A percentile compares a stretch with the other conserved stretches of the same genome.
phyloP scores from a whole-genome alignment of 2,888 invertebrate species.

The Oxyteleia sp. region DNA sequence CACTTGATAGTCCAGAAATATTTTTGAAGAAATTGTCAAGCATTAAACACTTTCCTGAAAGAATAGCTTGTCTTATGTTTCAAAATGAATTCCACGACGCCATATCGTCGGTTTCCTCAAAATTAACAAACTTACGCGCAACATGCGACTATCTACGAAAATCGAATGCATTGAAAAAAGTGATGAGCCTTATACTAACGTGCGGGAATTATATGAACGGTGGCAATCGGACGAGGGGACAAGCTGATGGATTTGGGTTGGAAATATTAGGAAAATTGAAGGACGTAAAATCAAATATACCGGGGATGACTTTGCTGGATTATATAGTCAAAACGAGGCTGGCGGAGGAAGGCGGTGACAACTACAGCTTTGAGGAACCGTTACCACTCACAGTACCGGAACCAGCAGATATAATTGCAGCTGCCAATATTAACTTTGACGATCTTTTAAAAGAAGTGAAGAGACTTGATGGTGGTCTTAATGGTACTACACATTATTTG shows the following conservation, averaged over 20 bases:
- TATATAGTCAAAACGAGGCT: constrained; percentile 96
- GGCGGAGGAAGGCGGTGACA: constrained; percentile 87
- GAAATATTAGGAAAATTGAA: constrained; percentile 97
- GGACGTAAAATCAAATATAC: constrained; percentile 96
- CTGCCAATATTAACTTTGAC: constrained; percentile 95
- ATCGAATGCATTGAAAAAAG: constrained; percentile 92
- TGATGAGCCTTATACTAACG: constrained; percentile 96
- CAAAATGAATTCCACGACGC: constrained; percentile 97
- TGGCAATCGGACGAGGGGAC: constrained; percentile 96
- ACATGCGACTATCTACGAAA: constrained; percentile 94
- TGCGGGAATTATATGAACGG: constrained; percentile 99
- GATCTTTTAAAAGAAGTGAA: constrained; percentile 92
- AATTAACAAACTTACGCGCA: constrained; percentile 94
- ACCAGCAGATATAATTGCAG: constrained; percentile 95
- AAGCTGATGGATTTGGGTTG: constrained; percentile 98
- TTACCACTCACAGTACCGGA: constrained; percentile 94
- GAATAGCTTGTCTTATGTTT: constrained; percentile 97
- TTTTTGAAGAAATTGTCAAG: constrained; percentile 96
- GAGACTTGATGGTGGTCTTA: too few species aligned
- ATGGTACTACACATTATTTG: too few species aligned
- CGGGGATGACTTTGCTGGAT: constrained; percentile 93
- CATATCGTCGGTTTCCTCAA: constrained; percentile 93
- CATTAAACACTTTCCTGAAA: constrained; percentile 96
- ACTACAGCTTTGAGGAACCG: constrained; percentile 89
- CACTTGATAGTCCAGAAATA: constrained; percentile 96